Evolutionary conservation across 2,888 invertebrate species (phyloP), one percentile per base, ranked within the genome.

Genomic region (Liodrosophila aerea): DNA sequence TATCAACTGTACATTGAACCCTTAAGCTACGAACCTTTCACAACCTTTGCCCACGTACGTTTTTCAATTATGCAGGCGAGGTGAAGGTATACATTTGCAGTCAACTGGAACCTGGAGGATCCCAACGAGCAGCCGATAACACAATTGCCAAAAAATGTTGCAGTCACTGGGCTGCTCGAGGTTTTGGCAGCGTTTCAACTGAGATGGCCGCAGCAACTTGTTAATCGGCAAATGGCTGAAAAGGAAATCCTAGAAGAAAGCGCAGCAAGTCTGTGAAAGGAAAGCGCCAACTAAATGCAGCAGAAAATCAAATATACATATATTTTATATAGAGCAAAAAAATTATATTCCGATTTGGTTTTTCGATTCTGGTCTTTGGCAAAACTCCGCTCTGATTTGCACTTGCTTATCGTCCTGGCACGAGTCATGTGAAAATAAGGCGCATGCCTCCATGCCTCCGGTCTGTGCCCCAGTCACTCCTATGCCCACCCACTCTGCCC

Each of bases 211-310:
- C 61, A 58, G 57, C 40, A 66, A 63, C 62, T 62, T 71, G 85
- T 85, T 86, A 82, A 82, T 86, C 86, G 78, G 62, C 64, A 84
- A 81, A 74, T 74, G 72, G 49, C 40, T 37, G 31, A 12, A 46
- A n/a, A 39, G n/a, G 16, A 22, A 39, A 44, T 29, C 2, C 7
- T 8, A 15, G 12, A 12, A 7, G 34, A 34, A 40, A 43, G 9
- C 49, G 27, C 36, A 34, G 46, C 43, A 58, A 59, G 52, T 34
- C 49, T n/a, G 16, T 33, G 45, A 56, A 36, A 11, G 34, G 12
- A 54, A 46, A 45, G 36, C 40, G 47, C 54, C 61, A 62, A 50
- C 37, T 62, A 76, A 74, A 70, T 78, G 68, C 80, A 59, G 80
- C 76, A 72, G 60, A 85, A 78, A 85, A 78, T 78, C 85, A 70